A percentile compares a stretch with the other conserved stretches of the same genome.
phyloP scores from a whole-genome alignment of 2,113 vertebrate species.

The Setophaga coronata region DNA sequence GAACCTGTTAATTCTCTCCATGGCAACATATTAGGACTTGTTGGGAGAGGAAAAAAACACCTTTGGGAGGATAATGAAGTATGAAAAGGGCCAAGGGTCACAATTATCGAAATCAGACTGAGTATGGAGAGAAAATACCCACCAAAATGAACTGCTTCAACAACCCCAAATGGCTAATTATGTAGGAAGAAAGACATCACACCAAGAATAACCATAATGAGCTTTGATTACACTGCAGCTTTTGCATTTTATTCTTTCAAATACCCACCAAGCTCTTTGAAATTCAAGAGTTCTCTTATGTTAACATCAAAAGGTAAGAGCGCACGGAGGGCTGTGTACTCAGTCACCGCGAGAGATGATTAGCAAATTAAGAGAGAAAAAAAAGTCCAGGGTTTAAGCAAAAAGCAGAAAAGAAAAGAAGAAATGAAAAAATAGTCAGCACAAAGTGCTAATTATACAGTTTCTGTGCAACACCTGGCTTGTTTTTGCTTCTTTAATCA shows the following conservation, averaged over 20 bases:
- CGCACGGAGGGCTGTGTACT: conserved; percentile 47
- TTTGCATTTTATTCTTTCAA: conserved; percentile 68
- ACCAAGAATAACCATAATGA: conserved; percentile 81
- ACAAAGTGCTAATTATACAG: conserved; percentile 74
- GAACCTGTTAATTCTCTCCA: conserved; percentile 48
- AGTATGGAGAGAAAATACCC: neutral
- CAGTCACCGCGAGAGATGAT: conserved; percentile 70
- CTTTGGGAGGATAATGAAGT: neutral
- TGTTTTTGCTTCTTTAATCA: conserved; percentile 68
- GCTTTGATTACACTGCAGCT: conserved; percentile 75
- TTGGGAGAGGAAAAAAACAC: neutral
- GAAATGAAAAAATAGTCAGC: conserved; percentile 41
- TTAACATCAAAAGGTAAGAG: conserved; percentile 81
- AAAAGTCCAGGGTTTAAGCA: conserved; percentile 60
- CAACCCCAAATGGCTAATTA: conserved; percentile 64
- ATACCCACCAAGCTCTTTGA: conserved; percentile 77
- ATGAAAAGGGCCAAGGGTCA: neutral
- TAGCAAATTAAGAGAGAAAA: conserved; percentile 66
- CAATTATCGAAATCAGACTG: conserved; percentile 5
- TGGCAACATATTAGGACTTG: conserved; percentile 23
- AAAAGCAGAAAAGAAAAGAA: neutral
- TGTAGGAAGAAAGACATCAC: conserved; percentile 57
- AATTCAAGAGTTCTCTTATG: conserved; percentile 81
- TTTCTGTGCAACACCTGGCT: conserved; percentile 75
- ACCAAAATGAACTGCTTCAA: conserved; percentile 38